A percentile compares a stretch with the other conserved stretches of the same genome.
phyloP scores from a whole-genome alignment of 35 echinoderm and acorn worm genomes.

The Heliocidaris erythrogramma region DNA sequence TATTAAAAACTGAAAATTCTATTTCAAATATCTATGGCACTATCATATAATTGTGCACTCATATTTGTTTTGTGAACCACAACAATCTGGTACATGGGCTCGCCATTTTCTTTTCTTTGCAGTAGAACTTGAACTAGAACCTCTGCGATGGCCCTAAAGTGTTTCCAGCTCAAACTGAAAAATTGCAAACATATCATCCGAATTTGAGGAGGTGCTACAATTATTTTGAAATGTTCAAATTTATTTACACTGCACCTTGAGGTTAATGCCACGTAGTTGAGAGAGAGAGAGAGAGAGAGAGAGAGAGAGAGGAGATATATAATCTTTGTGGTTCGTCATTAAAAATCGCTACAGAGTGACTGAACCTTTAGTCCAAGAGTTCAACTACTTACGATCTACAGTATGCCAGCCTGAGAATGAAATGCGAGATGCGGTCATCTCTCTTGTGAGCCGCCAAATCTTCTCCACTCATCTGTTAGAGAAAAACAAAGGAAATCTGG shows the following conservation, averaged over 20 bases:
- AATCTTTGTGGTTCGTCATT: too few relatives aligned
- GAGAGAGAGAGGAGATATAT: too few relatives aligned
- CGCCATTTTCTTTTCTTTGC: too few relatives aligned
- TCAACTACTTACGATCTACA: conserved; percentile 93
- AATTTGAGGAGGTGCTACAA: too few relatives aligned
- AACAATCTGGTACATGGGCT: too few relatives aligned
- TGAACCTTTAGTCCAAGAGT: neutral
- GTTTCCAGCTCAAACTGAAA: too few relatives aligned
- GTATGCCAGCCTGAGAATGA: conserved; percentile 89
- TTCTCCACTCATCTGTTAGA: conserved; percentile 52
- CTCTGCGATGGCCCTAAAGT: neutral
- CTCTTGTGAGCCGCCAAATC: conserved; percentile 64
- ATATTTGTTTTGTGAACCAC: neutral
- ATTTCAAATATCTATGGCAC: neutral
- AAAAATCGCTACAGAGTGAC: too few relatives aligned
- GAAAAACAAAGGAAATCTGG: neutral
- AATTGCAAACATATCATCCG: too few relatives aligned
- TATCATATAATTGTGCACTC: neutral
- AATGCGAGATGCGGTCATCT: conserved; percentile 92
- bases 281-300: too few relatives aligned
- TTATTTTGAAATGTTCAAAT: too few relatives aligned
- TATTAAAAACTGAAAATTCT: neutral
- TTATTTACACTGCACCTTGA: too few relatives aligned
- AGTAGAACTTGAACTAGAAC: neutral
- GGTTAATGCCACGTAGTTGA: too few relatives aligned